phyloP scores from a whole-genome alignment of 2,888 invertebrate genomes.

The Caenorhabditis sp. region DNA sequence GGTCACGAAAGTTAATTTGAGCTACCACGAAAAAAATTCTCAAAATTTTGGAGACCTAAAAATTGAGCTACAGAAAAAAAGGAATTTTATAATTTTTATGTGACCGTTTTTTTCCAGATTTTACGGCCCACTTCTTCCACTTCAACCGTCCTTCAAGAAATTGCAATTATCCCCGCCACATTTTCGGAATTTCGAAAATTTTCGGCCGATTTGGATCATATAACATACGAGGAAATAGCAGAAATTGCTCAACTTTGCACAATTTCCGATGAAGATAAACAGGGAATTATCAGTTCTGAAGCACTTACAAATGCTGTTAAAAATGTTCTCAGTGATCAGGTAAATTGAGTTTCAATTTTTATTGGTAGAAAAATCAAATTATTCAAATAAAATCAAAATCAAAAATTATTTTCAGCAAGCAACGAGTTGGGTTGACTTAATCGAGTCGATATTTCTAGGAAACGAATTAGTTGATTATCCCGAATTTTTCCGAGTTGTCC shows the following conservation, averaged over 20 bases:
- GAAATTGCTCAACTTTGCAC: background rate
- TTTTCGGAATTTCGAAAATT: background rate
- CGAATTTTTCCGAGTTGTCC: background rate
- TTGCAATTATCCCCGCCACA: background rate
- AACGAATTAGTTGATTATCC: background rate
- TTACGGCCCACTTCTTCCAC: background rate
- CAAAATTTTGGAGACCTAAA: too few relatives aligned
- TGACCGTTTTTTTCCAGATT: background rate
- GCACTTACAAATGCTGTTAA: background rate
- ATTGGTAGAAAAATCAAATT: too few relatives aligned
- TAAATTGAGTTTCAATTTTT: too few relatives aligned
- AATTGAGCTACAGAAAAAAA: too few relatives aligned
- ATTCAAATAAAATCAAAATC: too few relatives aligned
- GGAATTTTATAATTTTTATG: too few relatives aligned
- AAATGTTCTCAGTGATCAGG: background rate
- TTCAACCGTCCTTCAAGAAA: background rate
- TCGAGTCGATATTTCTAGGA: background rate
- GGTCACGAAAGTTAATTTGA: too few relatives aligned
- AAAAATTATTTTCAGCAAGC: background rate
- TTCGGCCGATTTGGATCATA: background rate
- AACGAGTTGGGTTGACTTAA: background rate
- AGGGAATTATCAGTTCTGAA: background rate
- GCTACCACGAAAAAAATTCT: too few relatives aligned
- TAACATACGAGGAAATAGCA: background rate
- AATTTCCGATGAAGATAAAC: background rate